Percentiles rank a stretch among this genome's conserved stretches.
These are phyloP conservation scores for Orgyia antiqua DNA, from an alignment of 2,888 invertebrate genomes.

Conservation along the genomic window DNA sequence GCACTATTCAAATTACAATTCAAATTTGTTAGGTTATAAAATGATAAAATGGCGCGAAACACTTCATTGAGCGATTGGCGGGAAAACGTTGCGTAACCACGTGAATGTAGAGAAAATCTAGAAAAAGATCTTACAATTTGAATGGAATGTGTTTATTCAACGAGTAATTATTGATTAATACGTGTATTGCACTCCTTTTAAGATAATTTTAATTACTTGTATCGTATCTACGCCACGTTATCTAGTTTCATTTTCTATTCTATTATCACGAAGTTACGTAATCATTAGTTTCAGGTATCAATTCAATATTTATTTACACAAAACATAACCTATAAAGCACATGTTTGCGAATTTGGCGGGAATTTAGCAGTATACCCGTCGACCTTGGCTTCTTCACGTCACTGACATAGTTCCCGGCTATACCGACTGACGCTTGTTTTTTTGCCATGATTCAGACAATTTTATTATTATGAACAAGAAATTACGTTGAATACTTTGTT, in stretches of 20 bases:
- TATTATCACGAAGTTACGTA: constrained; percentile 2
- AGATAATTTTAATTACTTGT: too few species aligned
- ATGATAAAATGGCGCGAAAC: constrained; percentile 64
- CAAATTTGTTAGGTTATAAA: constrained; percentile 44
- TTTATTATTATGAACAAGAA: constrained; percentile 35
- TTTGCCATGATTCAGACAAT: constrained; percentile 46
- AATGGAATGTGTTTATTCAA: too few species aligned
- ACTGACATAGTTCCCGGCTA: constrained; percentile 71
- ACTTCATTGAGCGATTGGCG: constrained; percentile 68
- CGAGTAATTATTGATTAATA: too few species aligned
- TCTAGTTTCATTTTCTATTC: too few species aligned
- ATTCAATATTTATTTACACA: constrained; percentile 4
- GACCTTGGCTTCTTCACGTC: constrained; percentile 70
- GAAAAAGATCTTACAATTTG: too few species aligned
- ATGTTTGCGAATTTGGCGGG: constrained; percentile 57
- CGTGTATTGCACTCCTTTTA: too few species aligned
- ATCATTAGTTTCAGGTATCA: constrained; percentile 1
- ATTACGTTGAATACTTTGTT: constrained; percentile 18
- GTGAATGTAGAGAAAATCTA: too few species aligned
- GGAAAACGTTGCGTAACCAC: constrained; percentile 61
- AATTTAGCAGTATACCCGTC: constrained; percentile 51
- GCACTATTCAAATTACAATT: constrained; percentile 29
- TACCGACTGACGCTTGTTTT: constrained; percentile 46
- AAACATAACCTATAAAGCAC: constrained; percentile 34
- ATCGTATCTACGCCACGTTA: too few species aligned